These are phyloP conservation scores for Poecile atricapillus DNA, from an alignment of 2,113 vertebrate genomes.

Conservation along the genomic window DNA sequence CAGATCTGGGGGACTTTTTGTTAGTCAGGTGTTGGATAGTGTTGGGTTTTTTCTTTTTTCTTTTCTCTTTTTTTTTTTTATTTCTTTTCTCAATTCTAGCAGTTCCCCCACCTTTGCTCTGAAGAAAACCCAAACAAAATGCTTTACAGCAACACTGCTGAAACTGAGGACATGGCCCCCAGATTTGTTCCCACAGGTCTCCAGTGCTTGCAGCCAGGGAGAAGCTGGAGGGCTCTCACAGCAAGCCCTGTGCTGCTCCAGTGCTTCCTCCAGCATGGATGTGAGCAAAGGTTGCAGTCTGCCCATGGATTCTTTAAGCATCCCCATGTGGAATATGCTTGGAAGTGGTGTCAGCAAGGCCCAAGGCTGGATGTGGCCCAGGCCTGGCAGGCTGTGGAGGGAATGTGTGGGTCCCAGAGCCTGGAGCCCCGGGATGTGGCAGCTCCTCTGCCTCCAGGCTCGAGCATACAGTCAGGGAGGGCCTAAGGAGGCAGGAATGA, in stretches of 20 bases:
- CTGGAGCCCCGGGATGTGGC: neutral
- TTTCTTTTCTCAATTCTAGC: neutral
- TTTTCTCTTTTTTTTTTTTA: neutral
- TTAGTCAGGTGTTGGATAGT: neutral
- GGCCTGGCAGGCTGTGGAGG: neutral
- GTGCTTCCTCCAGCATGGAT: neutral
- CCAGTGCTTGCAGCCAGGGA: neutral
- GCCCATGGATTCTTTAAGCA: neutral
- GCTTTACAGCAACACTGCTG: neutral
- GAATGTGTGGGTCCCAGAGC: fast-evolving
- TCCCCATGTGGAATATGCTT: fast-evolving
- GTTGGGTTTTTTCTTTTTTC: fast-evolving
- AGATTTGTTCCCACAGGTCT: neutral
- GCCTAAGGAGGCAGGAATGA: neutral
- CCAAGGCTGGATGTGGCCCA: fast-evolving
- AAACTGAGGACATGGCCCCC: neutral
- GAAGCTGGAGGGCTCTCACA: fast-evolving
- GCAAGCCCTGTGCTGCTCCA: neutral
- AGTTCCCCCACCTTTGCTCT: neutral
- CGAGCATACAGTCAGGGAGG: neutral
- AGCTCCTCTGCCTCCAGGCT: neutral
- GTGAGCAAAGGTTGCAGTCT: neutral
- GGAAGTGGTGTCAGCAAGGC: neutral
- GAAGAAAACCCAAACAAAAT: neutral
- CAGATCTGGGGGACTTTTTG: neutral